Evolutionary conservation across 2,797 vertebrate genomes (phyloP), one percentile per base, ranked within the genome.

Genomic region (Tapera naevia): DNA sequence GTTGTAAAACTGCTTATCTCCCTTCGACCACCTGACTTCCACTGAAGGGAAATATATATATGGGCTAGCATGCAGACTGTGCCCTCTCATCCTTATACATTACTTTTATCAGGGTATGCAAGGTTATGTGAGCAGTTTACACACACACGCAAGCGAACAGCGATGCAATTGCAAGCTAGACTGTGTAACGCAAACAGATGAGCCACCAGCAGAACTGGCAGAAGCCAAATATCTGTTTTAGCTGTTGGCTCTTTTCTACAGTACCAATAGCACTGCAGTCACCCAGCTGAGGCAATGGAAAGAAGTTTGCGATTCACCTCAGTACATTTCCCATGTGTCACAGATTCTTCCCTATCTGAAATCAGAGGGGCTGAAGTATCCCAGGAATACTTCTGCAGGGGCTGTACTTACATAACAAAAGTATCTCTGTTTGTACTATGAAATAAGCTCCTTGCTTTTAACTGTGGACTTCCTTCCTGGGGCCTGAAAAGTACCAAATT

Each of bases 211-310:
- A 80, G 86, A 93, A 61, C 66, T 60, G 82, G 73, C 78, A 90
- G 80, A 87, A 94, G 83, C 76, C 65, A 91, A 88, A 28, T 73
- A 88, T 14, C 85, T 81, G 39, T 41, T 92, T 80, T 94, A 95
- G 76, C 45, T 73, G 73, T 32, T 88, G 86, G 45, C 64, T 86
- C 32, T 50, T 89, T 80, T 43, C 46, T 89, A 71, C 80, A 75
- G 86, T 41, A 76, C 56, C 66, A 54, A 11, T 8, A 74, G 84
- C 56, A 33, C n/a, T 43, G 67, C 64, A 76, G 66, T 60, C 66
- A 83, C 43, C 17, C 39, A n/a, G 82, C 80, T 88, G 88, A 93
- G 86, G 80, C 86, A 73, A 81, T 90, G 89, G 92, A 91, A 95
- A 95, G 81, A 83, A 83, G 56, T n/a, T 22, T 4, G 5, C 86